Percentiles rank a stretch among this genome's conserved stretches.
These are phyloP conservation scores for Rhynchonycteris naso DNA, from an alignment of 2,797 vertebrate species.

Conservation along the genomic window DNA sequence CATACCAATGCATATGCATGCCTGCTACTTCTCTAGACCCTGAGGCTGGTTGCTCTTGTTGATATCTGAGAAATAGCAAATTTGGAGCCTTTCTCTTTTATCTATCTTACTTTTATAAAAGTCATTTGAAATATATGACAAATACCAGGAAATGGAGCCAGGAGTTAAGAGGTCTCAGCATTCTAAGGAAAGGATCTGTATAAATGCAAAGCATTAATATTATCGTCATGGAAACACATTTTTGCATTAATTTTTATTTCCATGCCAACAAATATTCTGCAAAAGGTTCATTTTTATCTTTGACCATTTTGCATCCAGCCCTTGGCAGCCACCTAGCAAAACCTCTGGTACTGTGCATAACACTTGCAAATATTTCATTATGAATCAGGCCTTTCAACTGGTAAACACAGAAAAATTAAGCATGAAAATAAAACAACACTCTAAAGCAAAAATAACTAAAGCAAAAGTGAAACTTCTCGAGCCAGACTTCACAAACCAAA, in stretches of 20 bases:
- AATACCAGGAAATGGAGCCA: background rate
- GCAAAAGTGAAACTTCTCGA: conserved; percentile 65
- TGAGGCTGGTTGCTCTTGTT: background rate
- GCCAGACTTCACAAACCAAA: conserved; percentile 70
- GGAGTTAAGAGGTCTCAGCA: background rate
- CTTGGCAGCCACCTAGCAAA: background rate
- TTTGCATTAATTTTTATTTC: background rate
- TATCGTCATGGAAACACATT: conserved; percentile 16
- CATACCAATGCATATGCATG: background rate
- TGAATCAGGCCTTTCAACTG: conserved; percentile 53
- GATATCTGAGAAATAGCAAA: background rate
- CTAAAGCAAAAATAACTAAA: conserved; percentile 63
- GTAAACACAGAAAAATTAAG: conserved; percentile 30
- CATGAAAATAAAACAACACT: conserved; percentile 65
- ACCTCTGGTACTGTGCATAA: background rate
- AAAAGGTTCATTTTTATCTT: conserved; percentile 49
- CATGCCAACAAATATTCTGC: background rate
- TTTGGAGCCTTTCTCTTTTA: background rate
- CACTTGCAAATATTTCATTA: conserved; percentile 56
- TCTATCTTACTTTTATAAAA: background rate
- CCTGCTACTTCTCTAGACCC: background rate
- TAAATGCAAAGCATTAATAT: background rate
- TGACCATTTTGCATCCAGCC: background rate
- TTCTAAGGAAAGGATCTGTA: background rate
- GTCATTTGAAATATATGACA: background rate